Percentiles rank a stretch among this genome's conserved stretches.
These are phyloP conservation scores for Pedetes capensis DNA, from an alignment of 2,113 vertebrate genomes.

Conservation along the genomic window DNA sequence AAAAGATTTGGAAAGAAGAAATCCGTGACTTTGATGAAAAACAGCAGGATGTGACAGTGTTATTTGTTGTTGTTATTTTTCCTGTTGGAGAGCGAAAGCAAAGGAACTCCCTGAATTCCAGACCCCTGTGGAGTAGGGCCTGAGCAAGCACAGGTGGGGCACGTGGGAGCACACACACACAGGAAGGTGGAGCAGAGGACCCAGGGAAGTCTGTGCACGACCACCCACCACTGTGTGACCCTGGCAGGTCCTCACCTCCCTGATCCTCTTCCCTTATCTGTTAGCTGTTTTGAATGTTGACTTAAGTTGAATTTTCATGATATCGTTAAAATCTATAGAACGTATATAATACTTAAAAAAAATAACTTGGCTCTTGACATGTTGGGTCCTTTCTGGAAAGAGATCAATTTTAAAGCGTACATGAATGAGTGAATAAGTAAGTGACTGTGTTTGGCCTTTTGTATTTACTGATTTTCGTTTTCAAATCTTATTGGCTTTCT, in stretches of 20 bases:
- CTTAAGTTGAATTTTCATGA: not conserved
- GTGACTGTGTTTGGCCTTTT: not conserved
- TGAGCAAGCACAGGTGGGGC: too few species aligned
- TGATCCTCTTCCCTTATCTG: not conserved
- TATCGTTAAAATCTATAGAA: not conserved
- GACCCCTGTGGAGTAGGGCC: not conserved
- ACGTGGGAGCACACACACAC: not conserved
- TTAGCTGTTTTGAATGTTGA: not conserved
- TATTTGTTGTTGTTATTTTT: not conserved
- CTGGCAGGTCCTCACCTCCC: not conserved
- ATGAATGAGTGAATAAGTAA: not conserved
- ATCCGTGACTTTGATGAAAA: not conserved
- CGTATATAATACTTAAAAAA: not conserved
- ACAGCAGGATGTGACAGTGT: not conserved
- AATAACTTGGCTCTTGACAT: not conserved
- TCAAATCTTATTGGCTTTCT: constrained; percentile 69
- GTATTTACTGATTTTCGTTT: constrained; percentile 50
- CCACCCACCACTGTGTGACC: not conserved
- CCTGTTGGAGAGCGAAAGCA: not conserved
- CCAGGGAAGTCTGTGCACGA: not conserved
- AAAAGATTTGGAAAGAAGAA: not conserved
- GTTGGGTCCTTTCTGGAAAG: not conserved
- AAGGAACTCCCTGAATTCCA: not conserved
- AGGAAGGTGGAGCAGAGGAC: not conserved
- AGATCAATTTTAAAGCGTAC: not conserved